Evolutionary conservation across 1,140 invertebrate species (phyloP).

Genomic region (Zaprionus taronus): DNA sequence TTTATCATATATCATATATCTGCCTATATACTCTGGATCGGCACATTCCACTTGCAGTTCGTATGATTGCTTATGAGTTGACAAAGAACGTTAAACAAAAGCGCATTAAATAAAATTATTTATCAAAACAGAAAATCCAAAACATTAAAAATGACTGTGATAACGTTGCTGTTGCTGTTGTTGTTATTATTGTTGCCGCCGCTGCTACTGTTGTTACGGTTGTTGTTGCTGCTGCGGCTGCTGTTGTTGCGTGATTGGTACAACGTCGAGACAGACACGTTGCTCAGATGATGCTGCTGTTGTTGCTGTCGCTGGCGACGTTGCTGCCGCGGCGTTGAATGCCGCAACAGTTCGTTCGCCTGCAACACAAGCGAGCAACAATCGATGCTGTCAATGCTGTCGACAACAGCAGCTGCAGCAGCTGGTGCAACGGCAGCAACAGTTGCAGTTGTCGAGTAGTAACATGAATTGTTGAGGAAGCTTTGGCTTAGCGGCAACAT

Average conservation of each 20-base stretch:
- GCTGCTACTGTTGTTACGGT: slow-evolving; percentile 37
- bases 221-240: slow-evolving; percentile 34
- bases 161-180: slow-evolving; percentile 69
- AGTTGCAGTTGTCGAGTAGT: slow-evolving; percentile 61
- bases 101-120: neutral
- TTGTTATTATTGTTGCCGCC: slow-evolving; percentile 39
- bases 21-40: neutral
- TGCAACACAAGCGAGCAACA: slow-evolving; percentile 11
- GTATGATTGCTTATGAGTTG: neutral
- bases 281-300: slow-evolving; percentile 55
- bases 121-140: slow-evolving; percentile 79
- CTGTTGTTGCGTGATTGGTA: slow-evolving; percentile 57
- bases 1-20: neutral
- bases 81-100: slow-evolving; percentile 4
- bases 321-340: slow-evolving; percentile 62
- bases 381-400: slow-evolving; percentile 17
- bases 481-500: slow-evolving; percentile 32
- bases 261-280: slow-evolving; percentile 44
- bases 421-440: slow-evolving; percentile 15
- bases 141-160: slow-evolving; percentile 80
- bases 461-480: slow-evolving; percentile 60
- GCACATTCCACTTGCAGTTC: slow-evolving; percentile 2
- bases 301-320: neutral
- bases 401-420: slow-evolving; percentile 14
- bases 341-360: slow-evolving; percentile 43